Conservation (phyloP, 2,797 vertebrate species). For the Macroramphosus scolopax region DNA sequence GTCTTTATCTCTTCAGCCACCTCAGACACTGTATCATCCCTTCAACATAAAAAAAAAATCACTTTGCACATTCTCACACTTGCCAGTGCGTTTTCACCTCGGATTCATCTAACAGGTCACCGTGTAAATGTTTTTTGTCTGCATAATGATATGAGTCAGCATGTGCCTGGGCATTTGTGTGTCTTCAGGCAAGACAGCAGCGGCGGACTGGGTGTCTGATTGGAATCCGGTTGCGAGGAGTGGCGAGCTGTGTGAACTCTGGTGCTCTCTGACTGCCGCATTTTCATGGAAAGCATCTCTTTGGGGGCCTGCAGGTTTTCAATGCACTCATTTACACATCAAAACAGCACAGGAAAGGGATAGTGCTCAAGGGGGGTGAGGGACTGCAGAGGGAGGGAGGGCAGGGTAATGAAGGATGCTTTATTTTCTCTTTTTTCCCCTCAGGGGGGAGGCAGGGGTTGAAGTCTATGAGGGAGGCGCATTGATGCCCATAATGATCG, state of each 20-base stretch:
- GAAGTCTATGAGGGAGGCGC: slow-evolving; percentile 65
- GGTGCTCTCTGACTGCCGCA: slow-evolving; percentile 72
- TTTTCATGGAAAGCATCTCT: slow-evolving; percentile 85
- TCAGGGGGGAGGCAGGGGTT: slow-evolving; percentile 66
- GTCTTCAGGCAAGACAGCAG: slow-evolving; percentile 27
- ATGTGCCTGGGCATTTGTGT: slow-evolving; percentile 29
- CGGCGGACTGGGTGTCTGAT: slow-evolving; percentile 44
- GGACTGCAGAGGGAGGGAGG: slow-evolving; percentile 63
- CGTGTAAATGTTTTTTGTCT: slow-evolving; percentile 42
- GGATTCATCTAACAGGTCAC: slow-evolving; percentile 17
- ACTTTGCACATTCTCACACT: slow-evolving; percentile 14
- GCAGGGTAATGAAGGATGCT: slow-evolving; percentile 81
- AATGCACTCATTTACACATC: slow-evolving; percentile 85
- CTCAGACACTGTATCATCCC: slow-evolving; percentile 27
- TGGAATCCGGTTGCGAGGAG: slow-evolving; percentile 57
- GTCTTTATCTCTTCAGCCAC: slow-evolving; percentile 34
- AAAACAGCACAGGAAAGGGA: slow-evolving; percentile 82
- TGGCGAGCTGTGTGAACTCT: slow-evolving; percentile 74
- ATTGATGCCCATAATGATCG: slow-evolving; percentile 76
- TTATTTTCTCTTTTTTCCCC: slow-evolving; percentile 75
- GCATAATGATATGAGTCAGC: slow-evolving; percentile 31
- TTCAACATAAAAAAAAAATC: slow-evolving; percentile 15
- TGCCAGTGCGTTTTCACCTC: not conserved
- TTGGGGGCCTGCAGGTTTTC: slow-evolving; percentile 81
- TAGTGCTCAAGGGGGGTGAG: slow-evolving; percentile 73